Base-by-base conservation (phyloP, 2,888 invertebrate genomes). In the Byasa hedistus region DNA sequence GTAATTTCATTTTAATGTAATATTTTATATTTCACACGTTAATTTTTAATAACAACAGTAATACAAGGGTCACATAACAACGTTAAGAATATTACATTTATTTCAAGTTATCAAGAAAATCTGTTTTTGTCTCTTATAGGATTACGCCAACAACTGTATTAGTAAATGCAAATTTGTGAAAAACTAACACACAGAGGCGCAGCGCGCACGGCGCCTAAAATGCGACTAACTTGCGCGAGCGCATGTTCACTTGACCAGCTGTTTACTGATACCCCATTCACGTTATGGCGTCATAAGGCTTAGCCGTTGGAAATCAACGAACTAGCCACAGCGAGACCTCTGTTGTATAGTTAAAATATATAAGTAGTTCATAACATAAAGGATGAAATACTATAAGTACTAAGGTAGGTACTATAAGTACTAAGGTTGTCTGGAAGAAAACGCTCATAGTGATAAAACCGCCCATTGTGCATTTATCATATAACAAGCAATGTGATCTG, bases 171-270 rank as follows among this genome's bases (percentile, higher is more conserved):
- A 57, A 57, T 48, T 73, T 57, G 56, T 57, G 39, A n/a, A 56
- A 32, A 68, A 66, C 67, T 70, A 64, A 68, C 69, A 71, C 70
- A 66, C 59, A 27, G 58, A 57, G 48, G 77, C 87, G 88, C 87
- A 84, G 86, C 86, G 87, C 88, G 86, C 87, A 74, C 83, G 79
- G 86, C 88, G 87, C 88, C 80, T 70, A 55, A n/a, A 58, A 74
- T 79, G 73, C 76, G 81, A 84, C 85, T 85, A 81, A 69, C 69
- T 59, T 65, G 71, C 72, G 71, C 69, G 69, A 64, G 70, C 75
- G 71, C 65, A 22, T 60, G 71, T 72, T 65, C 81, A 79, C 61
- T 67, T 66, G 69, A 60, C 69, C 72, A 72, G 72, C 72, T 73
- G 71, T 73, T 71, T 76, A 71, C 77, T 80, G 62, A 77, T 59